A percentile compares a stretch with the other conserved stretches of the same genome.
phyloP scores from a whole-genome alignment of 2,888 invertebrate genomes.

The Stenodera caucasica region DNA sequence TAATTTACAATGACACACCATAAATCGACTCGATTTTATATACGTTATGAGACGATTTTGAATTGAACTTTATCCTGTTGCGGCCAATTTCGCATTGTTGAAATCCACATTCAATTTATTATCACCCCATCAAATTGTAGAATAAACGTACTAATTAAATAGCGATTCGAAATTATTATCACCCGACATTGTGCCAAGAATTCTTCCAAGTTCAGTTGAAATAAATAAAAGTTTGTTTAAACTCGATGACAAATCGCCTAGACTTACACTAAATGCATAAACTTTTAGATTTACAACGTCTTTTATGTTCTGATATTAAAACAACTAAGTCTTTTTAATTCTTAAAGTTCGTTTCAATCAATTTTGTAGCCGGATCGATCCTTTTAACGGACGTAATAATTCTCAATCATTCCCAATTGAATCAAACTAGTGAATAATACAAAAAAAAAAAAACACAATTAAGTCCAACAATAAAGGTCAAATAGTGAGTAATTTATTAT shows the following conservation, averaged over 20 bases:
- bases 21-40: constrained; percentile 27
- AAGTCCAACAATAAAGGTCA: background rate
- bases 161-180: too few relatives aligned
- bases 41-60: too few relatives aligned
- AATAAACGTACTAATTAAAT: background rate
- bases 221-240: constrained; percentile 1
- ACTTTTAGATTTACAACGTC: constrained; percentile 12
- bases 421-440: background rate
- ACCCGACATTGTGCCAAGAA: too few relatives aligned
- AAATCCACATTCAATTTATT: too few relatives aligned
- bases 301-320: background rate
- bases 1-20: constrained; percentile 38
- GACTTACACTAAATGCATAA: constrained; percentile 8
- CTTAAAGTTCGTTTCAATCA: background rate
- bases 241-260: constrained; percentile 14
- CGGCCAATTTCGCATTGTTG: background rate
- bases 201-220: background rate
- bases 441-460: too few relatives aligned
- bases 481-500: background rate
- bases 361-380: background rate
- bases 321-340: background rate
- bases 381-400: too few relatives aligned
- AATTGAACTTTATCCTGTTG: too few relatives aligned
- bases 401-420: background rate
- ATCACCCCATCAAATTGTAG: background rate